Conservation (phyloP, 2,797 vertebrate genomes). For the Pangasius mekongensis region DNA sequence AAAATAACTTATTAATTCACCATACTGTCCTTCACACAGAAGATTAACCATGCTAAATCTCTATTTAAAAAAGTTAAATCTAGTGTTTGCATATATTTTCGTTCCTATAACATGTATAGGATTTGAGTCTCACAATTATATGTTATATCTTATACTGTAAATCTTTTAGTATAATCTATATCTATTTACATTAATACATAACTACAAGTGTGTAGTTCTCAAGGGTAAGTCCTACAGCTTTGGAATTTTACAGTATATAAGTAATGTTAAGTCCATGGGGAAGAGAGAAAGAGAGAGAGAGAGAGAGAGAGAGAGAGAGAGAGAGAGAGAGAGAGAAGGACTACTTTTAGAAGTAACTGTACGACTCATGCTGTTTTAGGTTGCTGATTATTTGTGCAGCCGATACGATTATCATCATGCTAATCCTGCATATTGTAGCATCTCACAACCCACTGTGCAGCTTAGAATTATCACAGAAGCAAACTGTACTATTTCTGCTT, state of each 20-base stretch:
- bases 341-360: conserved; percentile 53
- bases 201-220: conserved; percentile 51
- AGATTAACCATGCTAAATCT: conserved; percentile 68
- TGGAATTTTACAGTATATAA: not conserved
- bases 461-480: conserved; percentile 27
- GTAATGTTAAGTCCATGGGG: conserved; percentile 18
- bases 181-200: conserved; percentile 69
- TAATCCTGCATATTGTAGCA: conserved; percentile 22
- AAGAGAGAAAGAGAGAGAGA: too few relatives aligned
- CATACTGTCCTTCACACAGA: conserved; percentile 26
- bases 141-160: conserved; percentile 66
- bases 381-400: conserved; percentile 54
- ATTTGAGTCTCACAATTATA: conserved; percentile 50
- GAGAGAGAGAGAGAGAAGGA: conserved; percentile 43
- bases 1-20: conserved; percentile 33
- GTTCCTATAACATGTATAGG: conserved; percentile 60
- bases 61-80: conserved; percentile 55
- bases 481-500: conserved; percentile 19
- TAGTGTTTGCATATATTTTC: conserved; percentile 66
- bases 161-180: conserved; percentile 53
- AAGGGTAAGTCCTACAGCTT: not conserved
- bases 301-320: too few relatives aligned
- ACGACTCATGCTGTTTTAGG: conserved; percentile 60
- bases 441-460: conserved; percentile 27
- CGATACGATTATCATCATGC: conserved; percentile 26